These are phyloP conservation scores for Cactoblastis cactorum DNA, from an alignment of 2,888 invertebrate species.

Conservation along the genomic window DNA sequence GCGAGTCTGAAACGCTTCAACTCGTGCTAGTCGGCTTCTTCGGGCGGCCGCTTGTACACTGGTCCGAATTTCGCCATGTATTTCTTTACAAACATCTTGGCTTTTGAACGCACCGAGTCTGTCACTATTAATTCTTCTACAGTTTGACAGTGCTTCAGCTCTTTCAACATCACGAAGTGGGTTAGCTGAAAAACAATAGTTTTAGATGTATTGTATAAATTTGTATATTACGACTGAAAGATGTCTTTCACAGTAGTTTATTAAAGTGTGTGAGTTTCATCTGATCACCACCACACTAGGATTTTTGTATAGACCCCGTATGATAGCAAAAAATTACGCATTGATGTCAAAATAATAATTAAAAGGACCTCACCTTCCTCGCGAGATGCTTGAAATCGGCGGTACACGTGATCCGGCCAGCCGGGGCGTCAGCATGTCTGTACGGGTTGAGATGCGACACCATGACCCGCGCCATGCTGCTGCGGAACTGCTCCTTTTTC, in stretches of 20 bases:
- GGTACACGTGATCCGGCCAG: conserved; percentile 91
- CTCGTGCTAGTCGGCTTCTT: conserved; percentile 76
- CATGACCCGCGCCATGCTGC: conserved; percentile 88
- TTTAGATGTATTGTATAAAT: too few relatives aligned
- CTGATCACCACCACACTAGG: too few relatives aligned
- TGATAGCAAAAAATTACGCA: too few relatives aligned
- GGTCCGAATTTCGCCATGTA: conserved; percentile 97
- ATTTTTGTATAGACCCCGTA: too few relatives aligned
- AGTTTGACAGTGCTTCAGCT: conserved; percentile 93
- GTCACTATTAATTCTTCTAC: conserved; percentile 92
- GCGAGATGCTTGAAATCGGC: conserved; percentile 97
- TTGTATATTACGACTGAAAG: too few relatives aligned
- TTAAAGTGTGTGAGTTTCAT: neutral
- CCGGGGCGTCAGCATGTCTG: conserved; percentile 89
- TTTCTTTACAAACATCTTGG: conserved; percentile 95
- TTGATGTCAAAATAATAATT: too few relatives aligned
- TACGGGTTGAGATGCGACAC: conserved; percentile 93
- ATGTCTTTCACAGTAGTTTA: neutral
- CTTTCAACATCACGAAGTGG: conserved; percentile 96
- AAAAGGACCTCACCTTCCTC: conserved; percentile 88
- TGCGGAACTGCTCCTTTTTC: conserved; percentile 92
- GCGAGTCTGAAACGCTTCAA: conserved; percentile 21
- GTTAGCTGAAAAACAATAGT: conserved; percentile 84
- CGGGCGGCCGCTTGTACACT: conserved; percentile 84
- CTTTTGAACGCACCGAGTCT: conserved; percentile 95